These are phyloP conservation scores for Enhydra lutris DNA, from an alignment of 2,113 vertebrate species.

Conservation along the genomic window DNA sequence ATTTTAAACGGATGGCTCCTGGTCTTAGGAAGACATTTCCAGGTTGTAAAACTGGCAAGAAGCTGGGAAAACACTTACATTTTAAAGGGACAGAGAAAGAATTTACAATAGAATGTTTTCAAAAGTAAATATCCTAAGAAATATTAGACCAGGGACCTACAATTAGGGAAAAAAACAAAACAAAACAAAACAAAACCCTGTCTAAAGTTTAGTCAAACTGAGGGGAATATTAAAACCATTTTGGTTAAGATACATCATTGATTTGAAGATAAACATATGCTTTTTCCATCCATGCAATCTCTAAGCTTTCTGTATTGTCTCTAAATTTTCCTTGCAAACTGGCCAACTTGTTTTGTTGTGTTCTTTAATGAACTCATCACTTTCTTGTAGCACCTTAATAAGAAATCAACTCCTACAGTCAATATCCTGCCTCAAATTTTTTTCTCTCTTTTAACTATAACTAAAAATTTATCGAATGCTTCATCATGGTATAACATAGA, in stretches of 20 bases:
- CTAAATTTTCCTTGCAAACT: neutral
- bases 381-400: neutral
- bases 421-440: neutral
- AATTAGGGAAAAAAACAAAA: neutral
- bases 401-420: neutral
- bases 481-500: neutral
- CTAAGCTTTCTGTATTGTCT: neutral
- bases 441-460: neutral
- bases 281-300: neutral
- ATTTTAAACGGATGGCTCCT: neutral
- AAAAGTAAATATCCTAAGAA: neutral
- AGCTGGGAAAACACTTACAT: neutral
- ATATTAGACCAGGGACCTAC: neutral
- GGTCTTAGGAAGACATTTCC: neutral
- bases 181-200: neutral
- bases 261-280: neutral
- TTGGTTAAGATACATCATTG: neutral
- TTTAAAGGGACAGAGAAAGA: neutral
- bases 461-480: neutral
- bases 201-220: neutral
- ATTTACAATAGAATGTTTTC: neutral
- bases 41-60: neutral
- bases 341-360: neutral
- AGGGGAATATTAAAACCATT: neutral
- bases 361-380: neutral